Percentiles rank a stretch among this genome's conserved stretches.
Evolutionary conservation across 2,888 invertebrate genomes (phyloP).

Genomic region (Leptopilina drosophilae): DNA sequence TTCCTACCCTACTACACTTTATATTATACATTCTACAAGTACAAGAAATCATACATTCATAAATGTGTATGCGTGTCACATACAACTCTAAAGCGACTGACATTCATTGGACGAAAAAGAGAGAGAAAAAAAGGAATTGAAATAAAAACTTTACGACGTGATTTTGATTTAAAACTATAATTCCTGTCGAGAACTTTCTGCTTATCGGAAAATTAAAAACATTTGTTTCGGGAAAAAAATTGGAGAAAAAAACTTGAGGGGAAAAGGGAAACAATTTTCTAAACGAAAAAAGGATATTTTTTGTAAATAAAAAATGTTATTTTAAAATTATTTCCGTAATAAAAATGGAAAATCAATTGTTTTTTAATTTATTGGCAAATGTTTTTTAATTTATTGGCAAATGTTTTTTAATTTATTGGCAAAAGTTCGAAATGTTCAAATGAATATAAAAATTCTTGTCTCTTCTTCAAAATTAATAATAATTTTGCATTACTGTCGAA

Average conservation of each 20-base stretch:
- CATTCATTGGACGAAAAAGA: neutral
- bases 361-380: no score
- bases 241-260: no score
- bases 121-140: neutral
- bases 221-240: neutral
- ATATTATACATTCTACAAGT: neutral
- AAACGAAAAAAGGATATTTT: neutral
- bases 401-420: no score
- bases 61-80: neutral
- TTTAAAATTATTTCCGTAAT: no score
- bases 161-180: conserved; percentile 19
- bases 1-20: neutral
- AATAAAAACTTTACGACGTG: conserved; percentile 26
- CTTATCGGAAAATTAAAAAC: neutral
- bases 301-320: neutral
- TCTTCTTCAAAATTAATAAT: no score
- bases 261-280: neutral
- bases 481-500: no score
- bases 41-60: conserved; percentile 1
- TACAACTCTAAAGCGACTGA: neutral
- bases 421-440: no score
- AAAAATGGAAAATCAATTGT: no score
- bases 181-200: conserved; percentile 11
- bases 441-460: no score
- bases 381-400: no score